A percentile compares a stretch with the other conserved stretches of the same genome.
These are phyloP conservation scores for Tetrapedia diversipes DNA, from an alignment of 2,888 invertebrate species.

Conservation along the genomic window DNA sequence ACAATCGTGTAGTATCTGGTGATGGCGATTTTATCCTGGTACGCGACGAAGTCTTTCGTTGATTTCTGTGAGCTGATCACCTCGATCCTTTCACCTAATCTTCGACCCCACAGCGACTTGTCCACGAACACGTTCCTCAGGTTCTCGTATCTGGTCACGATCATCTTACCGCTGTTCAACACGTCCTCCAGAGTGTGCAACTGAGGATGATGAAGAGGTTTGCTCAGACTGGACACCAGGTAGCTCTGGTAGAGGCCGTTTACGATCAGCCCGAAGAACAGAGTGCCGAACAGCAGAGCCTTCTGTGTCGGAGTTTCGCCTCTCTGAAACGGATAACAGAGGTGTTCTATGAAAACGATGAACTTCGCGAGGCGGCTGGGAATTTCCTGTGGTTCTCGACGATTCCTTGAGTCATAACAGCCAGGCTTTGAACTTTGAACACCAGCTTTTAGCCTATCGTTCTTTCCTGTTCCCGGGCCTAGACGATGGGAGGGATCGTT, in stretches of 20 bases:
- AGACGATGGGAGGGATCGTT: too few species aligned
- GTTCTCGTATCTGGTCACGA: conserved; percentile 73
- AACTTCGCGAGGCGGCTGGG: conserved; percentile 31
- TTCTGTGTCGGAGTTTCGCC: conserved; percentile 58
- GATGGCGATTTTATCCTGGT: conserved; percentile 50
- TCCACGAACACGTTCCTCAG: conserved; percentile 58
- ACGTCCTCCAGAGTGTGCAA: conserved; percentile 69
- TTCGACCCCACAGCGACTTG: conserved; percentile 37
- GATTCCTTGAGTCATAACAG: background rate
- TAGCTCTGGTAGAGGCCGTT: conserved; percentile 69
- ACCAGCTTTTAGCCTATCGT: too few species aligned
- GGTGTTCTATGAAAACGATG: conserved; percentile 54
- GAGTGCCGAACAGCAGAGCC: conserved; percentile 60
- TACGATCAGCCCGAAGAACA: conserved; percentile 69
- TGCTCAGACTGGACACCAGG: conserved; percentile 69
- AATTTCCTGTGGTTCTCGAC: conserved; percentile 51
- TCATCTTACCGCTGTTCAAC: conserved; percentile 54
- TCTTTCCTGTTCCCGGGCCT: too few species aligned
- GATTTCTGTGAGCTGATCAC: conserved; percentile 19
- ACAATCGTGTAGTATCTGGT: conserved; percentile 55
- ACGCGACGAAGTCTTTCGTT: conserved; percentile 61
- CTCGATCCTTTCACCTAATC: conserved; percentile 31
- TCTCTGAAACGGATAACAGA: conserved; percentile 63
- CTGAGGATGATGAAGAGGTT: conserved; percentile 69
- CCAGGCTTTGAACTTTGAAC: background rate